Evolutionary conservation across 1,140 invertebrate genomes (phyloP).

Genomic region (Brachionus calyciflorus): DNA sequence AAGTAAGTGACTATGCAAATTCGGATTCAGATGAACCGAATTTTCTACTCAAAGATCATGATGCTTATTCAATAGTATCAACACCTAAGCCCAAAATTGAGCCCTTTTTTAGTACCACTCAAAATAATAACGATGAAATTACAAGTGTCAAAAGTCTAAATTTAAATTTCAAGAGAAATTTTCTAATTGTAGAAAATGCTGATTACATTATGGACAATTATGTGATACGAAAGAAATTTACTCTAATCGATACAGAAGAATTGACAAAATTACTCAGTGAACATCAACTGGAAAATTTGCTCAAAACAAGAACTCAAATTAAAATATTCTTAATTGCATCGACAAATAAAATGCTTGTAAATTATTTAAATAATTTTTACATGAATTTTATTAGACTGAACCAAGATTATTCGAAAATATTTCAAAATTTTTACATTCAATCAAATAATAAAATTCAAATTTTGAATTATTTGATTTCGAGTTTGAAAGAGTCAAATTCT

Average conservation of each 20-base stretch:
- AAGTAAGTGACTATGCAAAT: constrained; percentile 38
- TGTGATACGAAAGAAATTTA: constrained; percentile 20
- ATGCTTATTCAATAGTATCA: constrained; percentile 41
- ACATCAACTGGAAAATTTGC: background rate
- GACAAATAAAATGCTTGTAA: background rate
- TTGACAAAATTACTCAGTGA: background rate
- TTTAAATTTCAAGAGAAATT: constrained; percentile 14
- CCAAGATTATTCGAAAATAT: background rate
- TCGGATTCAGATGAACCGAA: constrained; percentile 37
- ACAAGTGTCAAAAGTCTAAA: background rate
- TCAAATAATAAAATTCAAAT: background rate
- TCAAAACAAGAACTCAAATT: background rate
- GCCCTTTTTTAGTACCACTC: constrained; percentile 6
- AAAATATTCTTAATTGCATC: constrained; percentile 14
- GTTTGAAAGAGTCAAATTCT: background rate
- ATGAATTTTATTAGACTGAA: background rate
- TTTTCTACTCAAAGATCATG: constrained; percentile 40
- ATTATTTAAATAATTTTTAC: background rate
- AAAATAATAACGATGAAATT: background rate
- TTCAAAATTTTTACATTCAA: background rate
- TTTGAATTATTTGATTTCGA: background rate
- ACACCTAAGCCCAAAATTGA: constrained; percentile 41
- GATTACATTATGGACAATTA: constrained; percentile 10
- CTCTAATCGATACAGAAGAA: background rate
- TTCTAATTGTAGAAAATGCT: background rate